Evolutionary conservation across 1,140 invertebrate species (phyloP), one percentile per base, ranked within the genome.

Genomic region (Drosophila novamexicana): DNA sequence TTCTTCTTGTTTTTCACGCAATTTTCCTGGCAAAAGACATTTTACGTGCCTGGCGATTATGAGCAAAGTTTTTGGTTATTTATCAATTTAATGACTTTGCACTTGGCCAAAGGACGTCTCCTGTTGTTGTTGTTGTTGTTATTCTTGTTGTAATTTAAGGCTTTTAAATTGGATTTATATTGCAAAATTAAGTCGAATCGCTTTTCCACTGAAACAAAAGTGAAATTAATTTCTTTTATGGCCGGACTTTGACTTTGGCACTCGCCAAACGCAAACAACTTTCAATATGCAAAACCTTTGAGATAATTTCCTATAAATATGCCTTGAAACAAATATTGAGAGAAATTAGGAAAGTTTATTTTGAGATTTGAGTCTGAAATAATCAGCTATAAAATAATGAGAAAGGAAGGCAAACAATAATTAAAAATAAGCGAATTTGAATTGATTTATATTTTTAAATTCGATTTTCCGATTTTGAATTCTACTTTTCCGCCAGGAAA

Each of bases 61-160:
- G 84, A 89, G 84, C 85, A 89, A 88, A 88, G 73, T 88, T 88
- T 75, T 85, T 70, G 70, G 83, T 70, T 88, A 88, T 88, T 84
- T 89, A 88, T 88, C 84, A 88, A 88, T 89, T 88, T 88, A 90
- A 89, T 88, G 84, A 70, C 84, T 77, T 74, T 68, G 40, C 50
- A 73, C 75, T 80, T 63, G 75, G 73, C 57, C 59, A 63, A 7
- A 36, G 12, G n/a, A 52, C 63, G 61, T 52, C 69, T 42, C 7
- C n/a, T 47, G n/a, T 49, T 40, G 10, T 59, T 58, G 34, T 42
- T 70, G 49, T 36, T 53, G 6, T 29, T 45, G 36, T 49, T 53
- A 3, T 29, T 45, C 22, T 44, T 71, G 64, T 39, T 64, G 69
- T 77, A 75, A 58, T 80, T 89, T 89, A 89, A 89, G 65, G 80